Evolutionary conservation across 2,113 vertebrate species (phyloP).

Genomic region (Apistogramma diplotaenia): DNA sequence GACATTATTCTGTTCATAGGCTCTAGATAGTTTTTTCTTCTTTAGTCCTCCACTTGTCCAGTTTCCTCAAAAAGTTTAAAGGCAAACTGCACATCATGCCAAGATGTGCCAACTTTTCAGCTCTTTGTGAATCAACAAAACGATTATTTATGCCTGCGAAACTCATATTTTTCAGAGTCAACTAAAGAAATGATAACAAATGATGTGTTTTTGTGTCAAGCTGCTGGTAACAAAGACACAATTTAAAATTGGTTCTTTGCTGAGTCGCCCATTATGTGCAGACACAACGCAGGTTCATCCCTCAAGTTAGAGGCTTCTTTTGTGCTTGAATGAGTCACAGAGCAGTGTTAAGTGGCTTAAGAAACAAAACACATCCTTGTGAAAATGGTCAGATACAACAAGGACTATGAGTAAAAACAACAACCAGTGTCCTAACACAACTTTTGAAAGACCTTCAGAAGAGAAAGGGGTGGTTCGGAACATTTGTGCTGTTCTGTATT

Average conservation of each 20-base stretch:
- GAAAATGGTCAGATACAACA: not conserved
- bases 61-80: not conserved
- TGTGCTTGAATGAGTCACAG: not conserved
- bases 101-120: not conserved
- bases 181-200: not conserved
- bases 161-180: not conserved
- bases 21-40: not conserved
- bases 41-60: not conserved
- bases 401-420: not conserved
- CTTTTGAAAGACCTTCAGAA: not conserved
- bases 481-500: not conserved
- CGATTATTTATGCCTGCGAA: too few species aligned
- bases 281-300: not conserved
- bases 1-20: not conserved
- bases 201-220: not conserved
- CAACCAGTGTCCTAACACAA: too few species aligned
- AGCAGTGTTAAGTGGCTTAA: not conserved
- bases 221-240: not conserved
- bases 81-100: not conserved
- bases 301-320: not conserved
- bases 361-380: not conserved
- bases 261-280: not conserved
- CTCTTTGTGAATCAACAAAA: too few species aligned
- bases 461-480: not conserved
- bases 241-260: not conserved